These are phyloP conservation scores for Drosophila nasuta DNA, from an alignment of 1,140 invertebrate species.

Conservation along the genomic window DNA sequence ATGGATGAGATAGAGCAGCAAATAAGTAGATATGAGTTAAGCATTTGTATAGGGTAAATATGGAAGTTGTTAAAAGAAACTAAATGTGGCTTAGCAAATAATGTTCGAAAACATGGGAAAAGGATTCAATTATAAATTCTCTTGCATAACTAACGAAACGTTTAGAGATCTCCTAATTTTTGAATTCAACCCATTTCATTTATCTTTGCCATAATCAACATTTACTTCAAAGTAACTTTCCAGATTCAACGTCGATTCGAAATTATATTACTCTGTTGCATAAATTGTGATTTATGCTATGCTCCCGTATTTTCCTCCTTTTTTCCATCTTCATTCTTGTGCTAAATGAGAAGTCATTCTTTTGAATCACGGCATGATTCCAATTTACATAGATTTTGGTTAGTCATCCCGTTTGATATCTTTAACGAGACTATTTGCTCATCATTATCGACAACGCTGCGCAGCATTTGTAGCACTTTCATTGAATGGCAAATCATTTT, in stretches of 20 bases:
- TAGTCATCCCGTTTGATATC: slow-evolving; percentile 44
- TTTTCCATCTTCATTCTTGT: not conserved
- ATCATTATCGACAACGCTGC: slow-evolving; percentile 50
- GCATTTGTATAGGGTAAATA: no score
- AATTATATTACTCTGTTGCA: not conserved
- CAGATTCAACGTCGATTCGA: not conserved
- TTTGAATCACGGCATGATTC: slow-evolving; percentile 5
- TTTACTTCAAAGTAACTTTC: not conserved
- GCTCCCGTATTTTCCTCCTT: slow-evolving; percentile 2
- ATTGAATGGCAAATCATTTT: slow-evolving; percentile 58
- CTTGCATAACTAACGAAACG: no score
- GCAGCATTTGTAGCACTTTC: slow-evolving; percentile 20
- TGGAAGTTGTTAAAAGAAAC: no score
- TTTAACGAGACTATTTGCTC: slow-evolving; percentile 65
- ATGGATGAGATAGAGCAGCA: no score
- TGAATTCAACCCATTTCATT: no score
- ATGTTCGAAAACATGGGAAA: no score
- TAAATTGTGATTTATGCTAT: slow-evolving; percentile 2
- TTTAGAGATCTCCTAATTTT: no score
- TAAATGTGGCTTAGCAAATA: no score
- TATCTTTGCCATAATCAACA: not conserved
- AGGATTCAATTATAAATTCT: no score
- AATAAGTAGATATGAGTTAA: no score
- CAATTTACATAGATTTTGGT: slow-evolving; percentile 34
- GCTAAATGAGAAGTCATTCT: not conserved